phyloP scores from a whole-genome alignment of 2,113 vertebrate species.

The Bolborhynchus lineola region DNA sequence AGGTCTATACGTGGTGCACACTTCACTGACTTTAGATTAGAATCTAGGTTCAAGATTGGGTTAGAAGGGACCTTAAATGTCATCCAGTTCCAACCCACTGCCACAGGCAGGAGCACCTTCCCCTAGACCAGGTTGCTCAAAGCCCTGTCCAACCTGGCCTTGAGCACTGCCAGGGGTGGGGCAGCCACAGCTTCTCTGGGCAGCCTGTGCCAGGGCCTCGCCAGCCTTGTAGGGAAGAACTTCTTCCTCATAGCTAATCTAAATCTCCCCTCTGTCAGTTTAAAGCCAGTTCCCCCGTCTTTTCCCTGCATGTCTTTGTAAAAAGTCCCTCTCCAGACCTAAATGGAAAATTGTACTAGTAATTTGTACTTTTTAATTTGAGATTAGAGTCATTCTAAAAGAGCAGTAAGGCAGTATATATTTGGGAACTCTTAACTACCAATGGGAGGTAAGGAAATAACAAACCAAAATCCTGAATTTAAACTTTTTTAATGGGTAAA shows the following conservation, averaged over 20 bases:
- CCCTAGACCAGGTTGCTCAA: accelerated
- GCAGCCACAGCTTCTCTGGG: neutral
- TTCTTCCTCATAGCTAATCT: neutral
- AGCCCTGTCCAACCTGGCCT: neutral
- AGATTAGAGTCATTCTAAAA: neutral
- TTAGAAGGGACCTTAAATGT: neutral
- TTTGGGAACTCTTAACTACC: neutral
- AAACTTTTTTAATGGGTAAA: neutral
- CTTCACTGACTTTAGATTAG: neutral
- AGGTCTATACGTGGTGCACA: accelerated
- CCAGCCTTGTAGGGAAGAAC: neutral
- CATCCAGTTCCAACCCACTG: neutral
- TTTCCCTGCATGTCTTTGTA: neutral
- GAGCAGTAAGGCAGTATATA: accelerated
- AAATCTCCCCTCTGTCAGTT: neutral
- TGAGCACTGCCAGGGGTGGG: accelerated
- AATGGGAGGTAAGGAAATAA: neutral
- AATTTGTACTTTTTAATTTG: neutral
- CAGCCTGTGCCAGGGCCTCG: neutral
- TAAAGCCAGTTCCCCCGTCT: neutral
- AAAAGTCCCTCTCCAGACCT: neutral
- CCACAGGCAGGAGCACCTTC: neutral
- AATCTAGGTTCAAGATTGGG: neutral
- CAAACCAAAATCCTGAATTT: neutral
- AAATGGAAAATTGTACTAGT: neutral